Base-by-base conservation (phyloP, 2,888 invertebrate genomes). In the Agonopterix heracliana region DNA sequence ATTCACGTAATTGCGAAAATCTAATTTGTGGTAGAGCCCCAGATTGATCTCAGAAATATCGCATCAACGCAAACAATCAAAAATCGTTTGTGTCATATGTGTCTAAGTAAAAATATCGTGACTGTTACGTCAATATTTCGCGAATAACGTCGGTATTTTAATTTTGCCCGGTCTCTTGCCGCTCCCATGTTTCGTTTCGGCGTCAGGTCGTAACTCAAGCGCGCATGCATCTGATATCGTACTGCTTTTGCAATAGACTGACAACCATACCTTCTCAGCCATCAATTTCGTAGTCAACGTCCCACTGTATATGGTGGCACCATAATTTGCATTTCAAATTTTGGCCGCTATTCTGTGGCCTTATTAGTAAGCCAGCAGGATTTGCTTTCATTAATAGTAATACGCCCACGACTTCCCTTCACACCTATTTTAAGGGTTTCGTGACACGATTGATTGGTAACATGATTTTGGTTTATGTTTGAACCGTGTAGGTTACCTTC, bases 221-320 rank as follows among this genome's bases (percentile, higher is more conserved):
- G 65, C 50, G 67, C 74, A 71, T 76, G 77, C 72, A 78, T 79
- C 78, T 61, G 78, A 78, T 79, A 76, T 48, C 55, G 59, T 26
- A 26, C 47, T 11, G 49, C 50, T 61, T 59, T 63, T 56, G 64
- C 63, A 62, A 68, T 64, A 64, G 57, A 55, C 64, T 53, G 54
- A 48, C 57, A 51, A 52, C 54, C 56, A 51, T 48, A 50, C 54
- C 45, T 47, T 41, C 45, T 50, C 54, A 56, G 55, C 60, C 63
- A 60, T 64, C 64, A 64, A 62, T 66, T 64, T 9, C 9, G 41
- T 13, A 41, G 41, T 56, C 49, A 45, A 60, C 52, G 44, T 34
- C 38, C 35, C 43, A 34, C 42, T 35, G 44, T 47, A 44, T 50
- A 47, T 35, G 50, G 50, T 42, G 50, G 50, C 45, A 48, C 49